Evolutionary conservation across 2,113 vertebrate species (phyloP).

Genomic region (Nyctibius bracteatus): DNA sequence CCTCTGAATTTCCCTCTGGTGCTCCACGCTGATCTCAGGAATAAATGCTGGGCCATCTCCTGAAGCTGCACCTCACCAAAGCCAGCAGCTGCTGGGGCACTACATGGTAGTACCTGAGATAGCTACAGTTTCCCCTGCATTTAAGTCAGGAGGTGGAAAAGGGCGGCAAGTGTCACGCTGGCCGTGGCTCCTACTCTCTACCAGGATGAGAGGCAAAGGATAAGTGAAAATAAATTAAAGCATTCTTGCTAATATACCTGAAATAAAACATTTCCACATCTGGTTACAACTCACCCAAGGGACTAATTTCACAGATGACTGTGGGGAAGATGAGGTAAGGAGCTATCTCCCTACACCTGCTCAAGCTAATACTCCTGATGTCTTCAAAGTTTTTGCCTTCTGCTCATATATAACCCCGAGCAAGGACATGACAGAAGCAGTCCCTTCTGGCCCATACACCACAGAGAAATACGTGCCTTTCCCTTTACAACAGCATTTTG

Average conservation of each 20-base stretch:
- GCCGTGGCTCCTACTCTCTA: neutral
- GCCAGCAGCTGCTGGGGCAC: neutral
- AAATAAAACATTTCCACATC: neutral
- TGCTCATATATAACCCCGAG: neutral
- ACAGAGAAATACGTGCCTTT: neutral
- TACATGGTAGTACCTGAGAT: rapidly evolving
- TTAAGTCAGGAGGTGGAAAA: neutral
- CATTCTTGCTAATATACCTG: neutral
- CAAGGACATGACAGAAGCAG: neutral
- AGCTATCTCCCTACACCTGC: neutral
- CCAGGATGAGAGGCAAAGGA: neutral
- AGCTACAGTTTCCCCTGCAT: neutral
- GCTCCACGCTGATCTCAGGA: rapidly evolving
- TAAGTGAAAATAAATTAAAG: neutral
- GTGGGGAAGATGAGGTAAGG: neutral
- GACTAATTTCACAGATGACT: neutral
- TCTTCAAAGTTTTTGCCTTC: neutral
- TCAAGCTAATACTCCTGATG: neutral
- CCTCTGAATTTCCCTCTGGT: neutral
- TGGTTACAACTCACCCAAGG: neutral
- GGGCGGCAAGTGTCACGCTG: too few relatives aligned
- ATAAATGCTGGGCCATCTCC: neutral
- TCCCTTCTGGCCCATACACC: neutral
- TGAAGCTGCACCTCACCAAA: rapidly evolving
- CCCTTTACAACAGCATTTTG: too few relatives aligned